phyloP scores from a whole-genome alignment of 2,113 vertebrate species.

The Phalacrocorax carbo region DNA sequence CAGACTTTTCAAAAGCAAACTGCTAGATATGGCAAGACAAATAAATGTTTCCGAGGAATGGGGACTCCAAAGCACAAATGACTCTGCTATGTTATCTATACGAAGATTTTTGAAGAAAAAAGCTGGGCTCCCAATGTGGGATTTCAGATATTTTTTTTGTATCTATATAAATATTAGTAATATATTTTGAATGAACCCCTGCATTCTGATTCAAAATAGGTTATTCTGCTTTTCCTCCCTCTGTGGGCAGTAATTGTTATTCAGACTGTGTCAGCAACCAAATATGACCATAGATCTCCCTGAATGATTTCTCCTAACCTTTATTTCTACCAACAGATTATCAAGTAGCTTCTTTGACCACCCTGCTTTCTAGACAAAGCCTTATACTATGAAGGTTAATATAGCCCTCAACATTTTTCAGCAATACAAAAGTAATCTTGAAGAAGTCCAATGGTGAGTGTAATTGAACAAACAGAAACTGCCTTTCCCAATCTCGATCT shows the following conservation, averaged over 20 bases:
- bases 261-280: not conserved
- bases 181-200: not conserved
- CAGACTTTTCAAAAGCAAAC: not conserved
- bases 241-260: not conserved
- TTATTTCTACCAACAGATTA: not conserved
- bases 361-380: not conserved
- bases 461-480: constrained; percentile 50
- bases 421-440: constrained; percentile 1
- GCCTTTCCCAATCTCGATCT: not conserved
- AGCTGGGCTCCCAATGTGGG: rapidly evolving
- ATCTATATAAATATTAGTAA: not conserved
- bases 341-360: not conserved
- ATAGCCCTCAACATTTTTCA: not conserved
- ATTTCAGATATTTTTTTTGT: not conserved
- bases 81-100: not conserved
- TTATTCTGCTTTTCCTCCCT: not conserved
- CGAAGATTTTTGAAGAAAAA: not conserved
- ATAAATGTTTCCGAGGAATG: not conserved
- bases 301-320: not conserved
- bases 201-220: not conserved
- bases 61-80: not conserved
- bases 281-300: not conserved
- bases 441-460: not conserved
- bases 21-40: not conserved
- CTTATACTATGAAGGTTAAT: not conserved